Percentiles rank a stretch among this genome's conserved stretches.
phyloP scores from a whole-genome alignment of 2,888 invertebrate species.

The Gnatocerus cornutus region DNA sequence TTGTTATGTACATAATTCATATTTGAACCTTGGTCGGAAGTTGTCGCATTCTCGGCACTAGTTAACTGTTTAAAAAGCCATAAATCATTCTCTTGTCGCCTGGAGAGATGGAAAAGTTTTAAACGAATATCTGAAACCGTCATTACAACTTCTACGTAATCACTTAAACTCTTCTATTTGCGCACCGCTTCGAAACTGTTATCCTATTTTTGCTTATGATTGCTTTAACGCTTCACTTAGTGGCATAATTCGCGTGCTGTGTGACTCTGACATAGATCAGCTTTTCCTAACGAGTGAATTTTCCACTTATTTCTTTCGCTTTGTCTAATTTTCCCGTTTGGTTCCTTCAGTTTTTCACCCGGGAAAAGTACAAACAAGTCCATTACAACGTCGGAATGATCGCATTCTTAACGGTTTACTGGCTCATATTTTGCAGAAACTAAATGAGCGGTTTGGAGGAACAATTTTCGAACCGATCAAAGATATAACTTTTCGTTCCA shows the following conservation, averaged over 20 bases:
- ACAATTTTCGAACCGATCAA: no score
- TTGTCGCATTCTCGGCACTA: slow-evolving; percentile 41
- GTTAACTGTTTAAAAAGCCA: slow-evolving; percentile 61
- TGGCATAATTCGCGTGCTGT: slow-evolving; percentile 32
- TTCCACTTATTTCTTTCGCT: slow-evolving; percentile 33
- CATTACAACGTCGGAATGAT: slow-evolving; percentile 36
- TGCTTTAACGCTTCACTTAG: slow-evolving; percentile 35
- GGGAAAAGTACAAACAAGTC: slow-evolving; percentile 35
- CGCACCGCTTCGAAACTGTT: slow-evolving; percentile 20
- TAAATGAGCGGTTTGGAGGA: no score
- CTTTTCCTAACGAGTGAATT: slow-evolving; percentile 16
- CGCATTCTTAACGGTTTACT: slow-evolving; percentile 59
- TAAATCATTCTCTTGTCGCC: slow-evolving; percentile 63
- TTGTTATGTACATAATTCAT: slow-evolving; percentile 52
- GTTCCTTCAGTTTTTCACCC: slow-evolving; percentile 23
- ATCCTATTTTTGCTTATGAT: slow-evolving; percentile 34
- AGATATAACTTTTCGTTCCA: no score
- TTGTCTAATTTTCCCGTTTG: slow-evolving; percentile 38
- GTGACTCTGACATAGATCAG: slow-evolving; percentile 6
- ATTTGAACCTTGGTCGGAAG: slow-evolving; percentile 49
- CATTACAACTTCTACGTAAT: slow-evolving; percentile 56
- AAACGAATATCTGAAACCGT: slow-evolving; percentile 64
- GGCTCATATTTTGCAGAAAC: slow-evolving; percentile 48
- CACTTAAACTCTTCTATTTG: slow-evolving; percentile 53
- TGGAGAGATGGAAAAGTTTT: slow-evolving; percentile 62